Percentiles rank a stretch among this genome's conserved stretches.
Evolutionary conservation across 2,888 invertebrate species (phyloP).

Genomic region (Drosophila greeni): DNA sequence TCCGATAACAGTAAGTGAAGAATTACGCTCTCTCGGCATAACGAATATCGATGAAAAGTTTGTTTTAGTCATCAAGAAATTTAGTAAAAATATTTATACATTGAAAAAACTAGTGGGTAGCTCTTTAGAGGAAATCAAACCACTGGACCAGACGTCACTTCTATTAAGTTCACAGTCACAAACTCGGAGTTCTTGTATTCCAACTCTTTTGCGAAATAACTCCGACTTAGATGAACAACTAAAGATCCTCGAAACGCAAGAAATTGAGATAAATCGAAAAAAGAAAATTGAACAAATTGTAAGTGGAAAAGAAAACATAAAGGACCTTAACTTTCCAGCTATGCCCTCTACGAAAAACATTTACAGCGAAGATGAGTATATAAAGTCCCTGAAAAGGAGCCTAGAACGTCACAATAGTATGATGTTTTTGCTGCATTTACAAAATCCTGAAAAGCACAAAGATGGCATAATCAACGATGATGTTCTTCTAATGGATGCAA

Average conservation of each 20-base stretch:
- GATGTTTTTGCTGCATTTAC: conserved; percentile 77
- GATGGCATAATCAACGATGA: conserved; percentile 57
- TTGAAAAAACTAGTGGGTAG: conserved; percentile 77
- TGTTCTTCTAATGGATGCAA: conserved; percentile 56
- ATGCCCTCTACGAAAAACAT: conserved; percentile 62
- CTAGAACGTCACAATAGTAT: conserved; percentile 78
- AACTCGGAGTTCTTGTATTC: conserved; percentile 1
- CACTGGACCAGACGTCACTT: not conserved
- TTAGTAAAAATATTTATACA: conserved; percentile 76
- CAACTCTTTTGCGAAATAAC: conserved; percentile 72
- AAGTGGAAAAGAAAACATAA: conserved; percentile 1
- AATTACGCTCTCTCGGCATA: conserved; percentile 50
- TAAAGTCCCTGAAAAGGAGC: conserved; percentile 76
- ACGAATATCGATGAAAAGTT: conserved; percentile 50
- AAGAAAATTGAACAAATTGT: conserved; percentile 58
- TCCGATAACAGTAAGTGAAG: conserved; percentile 71
- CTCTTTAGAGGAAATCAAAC: conserved; percentile 64
- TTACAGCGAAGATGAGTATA: conserved; percentile 78
- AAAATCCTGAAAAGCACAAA: conserved; percentile 76
- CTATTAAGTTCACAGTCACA: not conserved
- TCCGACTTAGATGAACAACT: conserved; percentile 77
- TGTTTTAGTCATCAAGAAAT: conserved; percentile 71
- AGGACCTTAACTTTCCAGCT: not conserved
- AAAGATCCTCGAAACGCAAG: conserved; percentile 75
- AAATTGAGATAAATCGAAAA: conserved; percentile 74